Evolutionary conservation across 2,797 vertebrate genomes (phyloP).

Genomic region (Hafferia zeledoni): DNA sequence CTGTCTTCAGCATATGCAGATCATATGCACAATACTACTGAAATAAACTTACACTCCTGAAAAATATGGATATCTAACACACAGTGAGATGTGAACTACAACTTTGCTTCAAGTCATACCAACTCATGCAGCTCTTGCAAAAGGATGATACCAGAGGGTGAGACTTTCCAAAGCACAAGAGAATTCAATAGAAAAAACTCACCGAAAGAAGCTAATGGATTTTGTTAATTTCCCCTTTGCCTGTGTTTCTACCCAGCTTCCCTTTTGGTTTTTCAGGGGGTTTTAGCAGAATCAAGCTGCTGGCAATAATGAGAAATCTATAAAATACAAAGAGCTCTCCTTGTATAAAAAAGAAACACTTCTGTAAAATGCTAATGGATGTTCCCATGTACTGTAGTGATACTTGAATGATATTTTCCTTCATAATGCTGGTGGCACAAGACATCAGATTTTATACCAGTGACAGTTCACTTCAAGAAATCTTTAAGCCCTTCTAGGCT

Average conservation of each 20-base stretch:
- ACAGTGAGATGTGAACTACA: background rate
- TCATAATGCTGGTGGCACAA: background rate
- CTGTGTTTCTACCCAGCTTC: background rate
- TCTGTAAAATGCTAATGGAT: constrained; percentile 5
- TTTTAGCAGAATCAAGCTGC: background rate
- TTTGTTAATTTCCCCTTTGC: constrained; percentile 31
- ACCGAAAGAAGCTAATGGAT: background rate
- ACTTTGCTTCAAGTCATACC: background rate
- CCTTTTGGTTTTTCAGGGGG: background rate
- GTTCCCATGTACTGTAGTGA: background rate
- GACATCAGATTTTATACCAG: background rate
- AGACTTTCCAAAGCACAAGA: constrained; percentile 11
- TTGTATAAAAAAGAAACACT: background rate
- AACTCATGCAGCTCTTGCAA: background rate
- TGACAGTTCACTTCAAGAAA: background rate
- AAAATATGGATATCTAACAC: background rate
- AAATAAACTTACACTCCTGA: background rate
- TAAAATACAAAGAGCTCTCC: background rate
- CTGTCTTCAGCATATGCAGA: background rate
- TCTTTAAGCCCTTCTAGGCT: background rate
- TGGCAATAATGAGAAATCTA: background rate
- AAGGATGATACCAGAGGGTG: background rate
- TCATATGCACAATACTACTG: background rate
- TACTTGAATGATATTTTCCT: background rate
- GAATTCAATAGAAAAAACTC: background rate